Evolutionary conservation across 2,888 invertebrate genomes (phyloP), one percentile per base, ranked within the genome.

Genomic region (Xanthia togata): DNA sequence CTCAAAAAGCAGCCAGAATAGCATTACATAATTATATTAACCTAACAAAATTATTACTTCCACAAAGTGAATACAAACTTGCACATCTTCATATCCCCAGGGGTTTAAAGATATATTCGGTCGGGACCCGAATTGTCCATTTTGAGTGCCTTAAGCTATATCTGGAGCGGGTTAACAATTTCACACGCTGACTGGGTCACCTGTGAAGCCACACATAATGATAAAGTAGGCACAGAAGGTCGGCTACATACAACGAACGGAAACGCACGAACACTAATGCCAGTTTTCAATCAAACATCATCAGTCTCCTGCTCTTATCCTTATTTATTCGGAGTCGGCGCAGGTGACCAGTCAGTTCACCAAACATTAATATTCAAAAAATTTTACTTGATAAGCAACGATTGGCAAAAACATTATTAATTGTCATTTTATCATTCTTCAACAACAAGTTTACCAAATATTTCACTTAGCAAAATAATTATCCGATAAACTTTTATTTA

Each of bases 61-160:
- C 78, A 70, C 69, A 79, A 79, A 87, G 57, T 85, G 73, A 78
- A 78, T 76, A 73, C 65, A 78, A 82, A 82, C 75, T 79, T 62
- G 35, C 47, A 68, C 38, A 76, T 84, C 47, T 59, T 63, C 63
- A 70, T 63, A 75, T 70, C 64, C 65, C 5, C 31, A 44, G 69
- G 72, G 73, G 79, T 87, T 74, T 73, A 31, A 76, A 76, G 68
- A 73, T 70, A 38, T 62, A 73, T 74, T 71, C 72, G 69, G 64
- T 65, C 20, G 59, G 53, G 53, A 60, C 50, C 60, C 38, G 57
- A 70, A 75, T 87, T 74, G 82, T 62, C 85, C 35, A 60, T 84
- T 82, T 72, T 77, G 77, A 79, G 79, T 73, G 72, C 77, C 69
- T 79, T 82, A 53, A 76, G 73, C 65, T 71, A 82, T 79, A 87